A percentile compares a stretch with the other conserved stretches of the same genome.
These are phyloP conservation scores for Columbina picui DNA, from an alignment of 2,113 vertebrate species.

Conservation along the genomic window DNA sequence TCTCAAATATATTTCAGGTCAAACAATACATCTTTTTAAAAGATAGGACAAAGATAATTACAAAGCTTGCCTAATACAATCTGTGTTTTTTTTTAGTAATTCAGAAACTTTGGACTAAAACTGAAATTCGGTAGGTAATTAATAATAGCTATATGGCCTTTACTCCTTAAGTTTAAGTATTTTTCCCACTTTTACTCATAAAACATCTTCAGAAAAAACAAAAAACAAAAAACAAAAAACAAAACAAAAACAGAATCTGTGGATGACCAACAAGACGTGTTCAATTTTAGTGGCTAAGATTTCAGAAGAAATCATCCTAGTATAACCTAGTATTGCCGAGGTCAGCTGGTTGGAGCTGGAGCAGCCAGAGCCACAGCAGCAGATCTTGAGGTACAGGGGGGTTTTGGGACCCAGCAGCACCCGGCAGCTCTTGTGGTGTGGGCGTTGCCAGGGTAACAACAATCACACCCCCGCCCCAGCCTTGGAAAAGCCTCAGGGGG, in stretches of 20 bases:
- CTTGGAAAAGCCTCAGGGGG: no score
- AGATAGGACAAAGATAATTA: neutral
- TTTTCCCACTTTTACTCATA: neutral
- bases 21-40: neutral
- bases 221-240: no score
- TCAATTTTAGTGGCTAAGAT: neutral
- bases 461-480: no score
- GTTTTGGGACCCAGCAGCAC: no score
- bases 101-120: neutral
- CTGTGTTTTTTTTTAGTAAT: neutral
- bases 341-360: no score
- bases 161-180: neutral
- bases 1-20: neutral
- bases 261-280: neutral
- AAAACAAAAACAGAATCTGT: neutral
- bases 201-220: no score
- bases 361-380: no score
- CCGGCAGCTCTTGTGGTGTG: no score
- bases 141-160: neutral
- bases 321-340: neutral
- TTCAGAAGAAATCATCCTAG: neutral
- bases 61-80: neutral
- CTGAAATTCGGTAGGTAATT: neutral
- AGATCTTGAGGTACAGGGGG: no score
- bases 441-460: no score